phyloP scores from a whole-genome alignment of 1,140 invertebrate genomes.

The Drosophila saltans region DNA sequence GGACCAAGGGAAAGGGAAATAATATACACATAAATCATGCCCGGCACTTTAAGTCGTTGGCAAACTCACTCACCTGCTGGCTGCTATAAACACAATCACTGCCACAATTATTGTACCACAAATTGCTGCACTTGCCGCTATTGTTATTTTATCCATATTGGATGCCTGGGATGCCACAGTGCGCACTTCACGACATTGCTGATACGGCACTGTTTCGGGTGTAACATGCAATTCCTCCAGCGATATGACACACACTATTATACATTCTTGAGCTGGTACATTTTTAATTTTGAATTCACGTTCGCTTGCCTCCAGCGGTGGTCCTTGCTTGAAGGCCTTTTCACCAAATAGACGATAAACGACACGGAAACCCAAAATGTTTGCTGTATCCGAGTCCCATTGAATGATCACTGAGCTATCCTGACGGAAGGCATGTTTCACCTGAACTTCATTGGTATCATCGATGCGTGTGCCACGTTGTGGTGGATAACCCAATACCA shows the following conservation, averaged over 20 bases:
- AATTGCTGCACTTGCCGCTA: slow-evolving; percentile 95
- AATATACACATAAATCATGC: slow-evolving; percentile 48
- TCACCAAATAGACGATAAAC: slow-evolving; percentile 96
- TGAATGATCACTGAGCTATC: slow-evolving; percentile 95
- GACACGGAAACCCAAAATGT: slow-evolving; percentile 94
- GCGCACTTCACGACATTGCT: slow-evolving; percentile 94
- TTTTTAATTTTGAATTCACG: slow-evolving; percentile 96
- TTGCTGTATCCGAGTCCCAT: slow-evolving; percentile 93
- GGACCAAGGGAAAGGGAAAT: slow-evolving; percentile 9
- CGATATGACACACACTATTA: slow-evolving; percentile 95
- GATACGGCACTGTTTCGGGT: slow-evolving; percentile 92
- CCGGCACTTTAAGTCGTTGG: slow-evolving; percentile 26
- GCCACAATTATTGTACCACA: slow-evolving; percentile 95
- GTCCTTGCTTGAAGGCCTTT: slow-evolving; percentile 93
- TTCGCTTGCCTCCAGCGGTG: slow-evolving; percentile 93
- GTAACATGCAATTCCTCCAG: slow-evolving; percentile 93
- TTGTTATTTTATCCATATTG: slow-evolving; percentile 97
- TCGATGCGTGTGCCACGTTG: slow-evolving; percentile 85
- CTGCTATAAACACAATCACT: slow-evolving; percentile 93
- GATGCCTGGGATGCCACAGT: slow-evolving; percentile 91
- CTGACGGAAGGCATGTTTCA: slow-evolving; percentile 92
- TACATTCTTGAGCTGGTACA: slow-evolving; percentile 95
- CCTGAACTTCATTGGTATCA: slow-evolving; percentile 90
- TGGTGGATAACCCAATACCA: slow-evolving; percentile 88
- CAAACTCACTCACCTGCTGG: slow-evolving; percentile 85